These are phyloP conservation scores for Mizuhopecten yessoensis DNA, from an alignment of 1,140 invertebrate species.

Conservation along the genomic window DNA sequence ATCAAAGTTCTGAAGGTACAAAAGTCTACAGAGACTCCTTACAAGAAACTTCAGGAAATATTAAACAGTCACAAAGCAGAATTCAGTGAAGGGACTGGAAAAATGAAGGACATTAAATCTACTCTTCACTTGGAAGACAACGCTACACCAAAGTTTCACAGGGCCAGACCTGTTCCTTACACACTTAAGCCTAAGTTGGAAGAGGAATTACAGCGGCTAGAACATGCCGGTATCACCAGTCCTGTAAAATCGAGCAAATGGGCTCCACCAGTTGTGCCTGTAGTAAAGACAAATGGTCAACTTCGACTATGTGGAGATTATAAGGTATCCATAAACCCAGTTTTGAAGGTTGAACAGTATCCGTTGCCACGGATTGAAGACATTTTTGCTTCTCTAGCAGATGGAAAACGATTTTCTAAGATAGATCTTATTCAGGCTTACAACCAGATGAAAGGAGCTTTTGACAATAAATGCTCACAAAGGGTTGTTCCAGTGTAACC, in stretches of 20 bases:
- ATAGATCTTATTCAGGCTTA: constrained; percentile 65
- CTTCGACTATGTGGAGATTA: constrained; percentile 82
- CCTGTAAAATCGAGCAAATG: constrained; percentile 67
- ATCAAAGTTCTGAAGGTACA: background rate
- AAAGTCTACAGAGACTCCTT: background rate
- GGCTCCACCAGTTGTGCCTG: constrained; percentile 80
- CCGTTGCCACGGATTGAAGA: constrained; percentile 77
- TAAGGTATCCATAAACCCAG: constrained; percentile 79
- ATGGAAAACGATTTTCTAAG: constrained; percentile 56
- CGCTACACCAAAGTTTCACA: background rate
- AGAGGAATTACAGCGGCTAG: constrained; percentile 63
- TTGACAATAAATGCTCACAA: constrained; percentile 69
- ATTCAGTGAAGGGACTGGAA: background rate
- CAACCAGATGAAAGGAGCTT: constrained; percentile 64
- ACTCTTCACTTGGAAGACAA: background rate
- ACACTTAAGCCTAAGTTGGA: constrained; percentile 69
- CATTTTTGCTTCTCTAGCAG: constrained; percentile 69
- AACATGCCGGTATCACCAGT: constrained; percentile 54
- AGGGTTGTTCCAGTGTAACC: constrained; percentile 67
- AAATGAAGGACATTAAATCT: background rate
- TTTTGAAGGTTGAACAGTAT: constrained; percentile 65
- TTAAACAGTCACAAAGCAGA: background rate
- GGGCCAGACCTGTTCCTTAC: constrained; percentile 62
- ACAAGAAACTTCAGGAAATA: background rate
- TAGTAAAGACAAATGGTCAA: constrained; percentile 78